Evolutionary conservation across 2,797 vertebrate species (phyloP).

Genomic region (Liasis olivaceus): DNA sequence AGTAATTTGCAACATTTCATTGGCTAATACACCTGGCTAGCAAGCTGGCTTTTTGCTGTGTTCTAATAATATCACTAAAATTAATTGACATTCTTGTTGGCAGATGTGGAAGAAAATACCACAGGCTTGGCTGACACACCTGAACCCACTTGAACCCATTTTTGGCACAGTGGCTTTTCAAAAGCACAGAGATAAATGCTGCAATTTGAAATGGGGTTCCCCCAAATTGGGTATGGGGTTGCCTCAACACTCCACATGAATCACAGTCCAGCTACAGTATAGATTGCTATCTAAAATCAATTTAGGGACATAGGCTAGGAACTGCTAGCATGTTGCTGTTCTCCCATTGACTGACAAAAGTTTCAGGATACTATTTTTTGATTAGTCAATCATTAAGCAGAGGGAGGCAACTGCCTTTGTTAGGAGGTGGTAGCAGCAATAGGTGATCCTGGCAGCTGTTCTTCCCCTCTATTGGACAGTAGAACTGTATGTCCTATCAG

Average conservation of each 20-base stretch:
- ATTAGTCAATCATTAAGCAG: background rate
- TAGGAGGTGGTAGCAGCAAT: background rate
- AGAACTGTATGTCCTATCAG: background rate
- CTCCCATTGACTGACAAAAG: background rate
- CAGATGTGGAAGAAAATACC: constrained; percentile 7
- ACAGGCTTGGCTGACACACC: background rate
- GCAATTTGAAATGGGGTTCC: background rate
- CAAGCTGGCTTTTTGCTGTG: constrained; percentile 39
- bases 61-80: constrained; percentile 24
- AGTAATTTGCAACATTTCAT: constrained; percentile 46
- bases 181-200: background rate
- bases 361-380: background rate
- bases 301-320: background rate
- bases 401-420: background rate
- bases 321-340: background rate
- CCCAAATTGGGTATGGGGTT: background rate
- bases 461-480: background rate
- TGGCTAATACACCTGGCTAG: constrained; percentile 54
- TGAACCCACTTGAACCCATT: background rate
- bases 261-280: background rate
- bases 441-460: background rate
- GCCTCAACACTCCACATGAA: background rate
- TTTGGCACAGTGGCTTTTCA: background rate
- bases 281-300: background rate
- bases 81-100: constrained; percentile 39